Evolutionary conservation across 2,888 invertebrate species (phyloP).

Genomic region (Alloplasta piceator): DNA sequence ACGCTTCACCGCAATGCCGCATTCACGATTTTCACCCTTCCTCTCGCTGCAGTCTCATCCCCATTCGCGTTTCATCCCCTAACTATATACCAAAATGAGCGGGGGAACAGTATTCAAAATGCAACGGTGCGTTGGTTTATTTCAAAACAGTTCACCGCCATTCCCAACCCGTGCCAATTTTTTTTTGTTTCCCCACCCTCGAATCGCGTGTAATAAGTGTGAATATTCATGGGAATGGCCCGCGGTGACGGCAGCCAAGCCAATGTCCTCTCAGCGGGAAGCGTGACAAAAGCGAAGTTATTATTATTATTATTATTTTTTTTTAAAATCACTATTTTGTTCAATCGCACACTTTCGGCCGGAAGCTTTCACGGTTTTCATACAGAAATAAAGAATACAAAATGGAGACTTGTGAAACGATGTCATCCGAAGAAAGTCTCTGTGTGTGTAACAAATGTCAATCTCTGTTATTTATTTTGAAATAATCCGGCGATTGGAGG

Average conservation of each 20-base stretch:
- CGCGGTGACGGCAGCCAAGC: slow-evolving; percentile 25
- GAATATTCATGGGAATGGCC: slow-evolving; percentile 56
- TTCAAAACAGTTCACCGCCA: slow-evolving; percentile 33
- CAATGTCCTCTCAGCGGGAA: too few species aligned
- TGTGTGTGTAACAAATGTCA: too few species aligned
- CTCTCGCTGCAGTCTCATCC: slow-evolving; percentile 37
- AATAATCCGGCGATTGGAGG: too few species aligned
- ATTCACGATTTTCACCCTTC: slow-evolving; percentile 64
- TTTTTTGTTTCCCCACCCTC: slow-evolving; percentile 17
- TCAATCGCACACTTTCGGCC: too few species aligned
- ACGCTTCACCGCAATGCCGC: slow-evolving; percentile 69
- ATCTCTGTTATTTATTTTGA: too few species aligned
- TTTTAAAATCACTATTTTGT: too few species aligned
- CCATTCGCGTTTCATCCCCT: slow-evolving; percentile 37
- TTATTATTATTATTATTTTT: too few species aligned
- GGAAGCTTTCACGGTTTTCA: too few species aligned
- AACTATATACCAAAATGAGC: slow-evolving; percentile 26
- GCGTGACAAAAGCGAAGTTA: too few species aligned
- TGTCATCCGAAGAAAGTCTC: too few species aligned
- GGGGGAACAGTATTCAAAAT: slow-evolving; percentile 14
- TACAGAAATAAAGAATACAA: too few species aligned
- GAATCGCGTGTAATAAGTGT: slow-evolving; percentile 54
- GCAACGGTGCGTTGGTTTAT: slow-evolving; percentile 38
- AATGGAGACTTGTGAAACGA: too few species aligned
- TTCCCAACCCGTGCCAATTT: slow-evolving; percentile 8